phyloP scores from a whole-genome alignment of 1,140 invertebrate species.

The Saxidomus purpurata region DNA sequence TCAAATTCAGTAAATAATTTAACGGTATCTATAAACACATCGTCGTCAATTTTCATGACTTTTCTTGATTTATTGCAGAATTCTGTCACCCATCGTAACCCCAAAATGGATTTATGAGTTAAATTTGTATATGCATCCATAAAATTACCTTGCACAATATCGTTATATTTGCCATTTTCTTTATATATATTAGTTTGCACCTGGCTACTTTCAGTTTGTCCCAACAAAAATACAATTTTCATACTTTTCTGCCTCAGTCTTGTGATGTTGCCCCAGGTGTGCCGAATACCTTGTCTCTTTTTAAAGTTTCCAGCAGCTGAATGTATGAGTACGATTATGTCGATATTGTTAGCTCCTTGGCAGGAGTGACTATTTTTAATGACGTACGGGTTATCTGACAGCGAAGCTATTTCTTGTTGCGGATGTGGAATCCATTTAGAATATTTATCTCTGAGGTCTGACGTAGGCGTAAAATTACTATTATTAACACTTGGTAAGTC shows the following conservation, averaged over 20 bases:
- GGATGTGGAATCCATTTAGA: not conserved
- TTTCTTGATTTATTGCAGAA: not conserved
- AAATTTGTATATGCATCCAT: not conserved
- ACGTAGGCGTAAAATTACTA: not conserved
- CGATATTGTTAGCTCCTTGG: not conserved
- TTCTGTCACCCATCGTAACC: not conserved
- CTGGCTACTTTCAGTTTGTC: not conserved
- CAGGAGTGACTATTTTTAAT: not conserved
- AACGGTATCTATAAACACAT: not conserved
- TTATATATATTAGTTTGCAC: not conserved
- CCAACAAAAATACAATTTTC: not conserved
- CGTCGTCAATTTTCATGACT: not conserved
- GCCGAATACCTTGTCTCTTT: not conserved
- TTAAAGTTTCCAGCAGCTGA: not conserved
- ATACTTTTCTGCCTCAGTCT: not conserved
- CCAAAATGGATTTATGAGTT: not conserved
- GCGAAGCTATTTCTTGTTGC: not conserved
- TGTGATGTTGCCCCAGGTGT: not conserved
- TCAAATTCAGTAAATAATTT: not conserved
- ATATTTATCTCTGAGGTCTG: not conserved
- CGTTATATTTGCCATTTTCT: not conserved
- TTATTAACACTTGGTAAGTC: no score
- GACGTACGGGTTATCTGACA: not conserved
- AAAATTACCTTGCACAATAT: not conserved
- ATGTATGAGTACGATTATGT: not conserved